A percentile compares a stretch with the other conserved stretches of the same genome.
phyloP scores from a whole-genome alignment of 2,888 invertebrate genomes.

The Andrena bicolor region DNA sequence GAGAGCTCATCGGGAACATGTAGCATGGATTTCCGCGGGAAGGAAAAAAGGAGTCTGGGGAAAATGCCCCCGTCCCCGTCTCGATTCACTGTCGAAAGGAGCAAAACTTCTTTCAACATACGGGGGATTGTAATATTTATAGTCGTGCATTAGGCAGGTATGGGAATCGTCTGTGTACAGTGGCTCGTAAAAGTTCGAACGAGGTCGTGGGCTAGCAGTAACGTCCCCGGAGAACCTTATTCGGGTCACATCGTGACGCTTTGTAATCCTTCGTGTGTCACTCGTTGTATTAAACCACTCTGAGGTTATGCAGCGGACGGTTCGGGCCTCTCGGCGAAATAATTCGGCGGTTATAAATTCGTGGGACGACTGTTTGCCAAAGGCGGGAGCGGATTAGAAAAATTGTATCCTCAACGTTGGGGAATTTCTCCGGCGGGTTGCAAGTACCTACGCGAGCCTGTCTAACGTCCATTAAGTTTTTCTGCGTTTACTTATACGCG shows the following conservation, averaged over 20 bases:
- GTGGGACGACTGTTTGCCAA: too few species aligned
- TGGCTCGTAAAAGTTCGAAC: conserved; percentile 56
- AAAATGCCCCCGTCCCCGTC: conserved; percentile 34
- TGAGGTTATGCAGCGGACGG: conserved; percentile 32
- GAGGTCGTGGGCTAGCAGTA: conserved; percentile 57
- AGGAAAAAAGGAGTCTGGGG: conserved; percentile 35
- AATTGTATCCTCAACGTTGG: too few species aligned
- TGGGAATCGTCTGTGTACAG: conserved; percentile 65
- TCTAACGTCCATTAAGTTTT: neutral
- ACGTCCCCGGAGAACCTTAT: conserved; percentile 57
- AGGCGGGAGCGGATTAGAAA: too few species aligned
- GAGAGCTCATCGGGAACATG: conserved; percentile 28
- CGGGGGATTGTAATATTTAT: conserved; percentile 77
- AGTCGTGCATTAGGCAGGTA: conserved; percentile 74
- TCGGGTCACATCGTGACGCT: conserved; percentile 64
- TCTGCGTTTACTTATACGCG: neutral
- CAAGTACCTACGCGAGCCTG: too few species aligned
- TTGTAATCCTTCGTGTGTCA: conserved; percentile 60
- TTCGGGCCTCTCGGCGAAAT: conserved; percentile 8
- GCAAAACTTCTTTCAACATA: conserved; percentile 68
- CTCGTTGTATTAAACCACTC: conserved; percentile 28
- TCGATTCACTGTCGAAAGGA: conserved; percentile 71
- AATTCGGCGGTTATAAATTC: neutral
- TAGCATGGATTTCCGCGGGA: conserved; percentile 46
- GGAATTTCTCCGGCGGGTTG: too few species aligned